Evolutionary conservation across 2,888 invertebrate genomes (phyloP), one percentile per base, ranked within the genome.

Genomic region (Aphidoletes aphidimyza): DNA sequence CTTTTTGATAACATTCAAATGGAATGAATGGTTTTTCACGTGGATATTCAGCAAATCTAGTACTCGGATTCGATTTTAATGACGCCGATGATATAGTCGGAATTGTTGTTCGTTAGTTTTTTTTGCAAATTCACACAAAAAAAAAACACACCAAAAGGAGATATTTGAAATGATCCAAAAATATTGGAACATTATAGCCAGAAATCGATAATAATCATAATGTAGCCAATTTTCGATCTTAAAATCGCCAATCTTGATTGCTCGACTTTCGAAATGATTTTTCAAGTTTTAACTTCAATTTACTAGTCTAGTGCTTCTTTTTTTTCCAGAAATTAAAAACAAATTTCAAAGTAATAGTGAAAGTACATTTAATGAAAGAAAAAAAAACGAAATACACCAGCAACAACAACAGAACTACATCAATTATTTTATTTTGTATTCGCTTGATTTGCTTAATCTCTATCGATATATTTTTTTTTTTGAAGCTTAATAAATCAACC

Each of bases 121-220:
- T 39, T 39, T 54, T 5, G 34, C 30, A 69, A 69, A 69, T 54
- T 26, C n/a, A 54, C 22, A 2, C n/a, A 22, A 9, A 47, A 17
- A 9, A 19, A 2, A 14, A 9, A 17, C 19, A 19, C 2, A 69
- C 14, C 34, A 34, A 54, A 69, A 69, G 11, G 69, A 9, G 69
- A 34, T 69, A 69, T 69, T 69, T 69, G 69, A 69, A 69, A 30
- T 69, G 69, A 30, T 69, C 14, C 34, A 30, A 22, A 54, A 54
- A 1, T 69, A 69, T 69, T 69, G 69, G 30, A 30, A 69, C 69
- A 30, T 69, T 69, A 30, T 69, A 69, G 30, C 69, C 69, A 69
- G 69, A 69, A 69, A 69, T 69, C 69, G 69, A 69, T 69, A 69
- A 69, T 69, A 30, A 69, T 69, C 69, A 34, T 69, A 69, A 69